Conservation (phyloP, 2,113 vertebrate genomes). For the Phoxinus phoxinus region DNA sequence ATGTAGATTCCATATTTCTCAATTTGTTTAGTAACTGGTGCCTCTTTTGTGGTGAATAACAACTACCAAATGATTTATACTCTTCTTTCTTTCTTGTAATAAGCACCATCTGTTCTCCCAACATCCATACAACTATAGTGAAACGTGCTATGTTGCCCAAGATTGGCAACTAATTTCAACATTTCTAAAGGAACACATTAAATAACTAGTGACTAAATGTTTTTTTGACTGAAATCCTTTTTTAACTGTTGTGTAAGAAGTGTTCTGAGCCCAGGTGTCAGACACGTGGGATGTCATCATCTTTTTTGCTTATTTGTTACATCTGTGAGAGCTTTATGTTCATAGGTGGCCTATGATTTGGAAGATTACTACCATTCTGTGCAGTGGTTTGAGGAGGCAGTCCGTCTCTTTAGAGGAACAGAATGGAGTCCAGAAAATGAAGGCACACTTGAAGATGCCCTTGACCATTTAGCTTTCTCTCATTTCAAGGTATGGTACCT, state of each 20-base stretch:
- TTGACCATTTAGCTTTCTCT: constrained; percentile 93
- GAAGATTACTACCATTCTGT: constrained; percentile 93
- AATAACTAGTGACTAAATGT: neutral
- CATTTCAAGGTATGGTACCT: constrained; percentile 81
- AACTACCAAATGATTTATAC: neutral
- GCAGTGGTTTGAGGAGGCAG: constrained; percentile 89
- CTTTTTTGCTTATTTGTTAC: constrained; percentile 27
- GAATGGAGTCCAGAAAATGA: constrained; percentile 85
- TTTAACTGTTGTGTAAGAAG: too few relatives aligned
- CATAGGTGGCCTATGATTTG: constrained; percentile 89
- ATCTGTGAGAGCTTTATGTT: constrained; percentile 2
- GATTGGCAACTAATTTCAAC: too few relatives aligned
- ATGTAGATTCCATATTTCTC: constrained; percentile 41
- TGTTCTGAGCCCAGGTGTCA: too few relatives aligned
- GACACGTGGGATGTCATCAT: neutral
- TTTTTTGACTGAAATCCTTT: neutral
- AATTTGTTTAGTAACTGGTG: neutral
- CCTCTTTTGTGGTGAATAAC: too few relatives aligned
- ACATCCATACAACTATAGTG: neutral
- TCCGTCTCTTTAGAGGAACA: constrained; percentile 81
- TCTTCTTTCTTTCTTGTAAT: neutral
- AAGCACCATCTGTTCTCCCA: neutral
- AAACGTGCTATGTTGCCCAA: constrained; percentile 29
- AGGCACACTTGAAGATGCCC: constrained; percentile 86
- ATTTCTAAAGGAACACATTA: neutral